phyloP scores from a whole-genome alignment of 2,113 vertebrate genomes.

The Cranoglanis bouderius region DNA sequence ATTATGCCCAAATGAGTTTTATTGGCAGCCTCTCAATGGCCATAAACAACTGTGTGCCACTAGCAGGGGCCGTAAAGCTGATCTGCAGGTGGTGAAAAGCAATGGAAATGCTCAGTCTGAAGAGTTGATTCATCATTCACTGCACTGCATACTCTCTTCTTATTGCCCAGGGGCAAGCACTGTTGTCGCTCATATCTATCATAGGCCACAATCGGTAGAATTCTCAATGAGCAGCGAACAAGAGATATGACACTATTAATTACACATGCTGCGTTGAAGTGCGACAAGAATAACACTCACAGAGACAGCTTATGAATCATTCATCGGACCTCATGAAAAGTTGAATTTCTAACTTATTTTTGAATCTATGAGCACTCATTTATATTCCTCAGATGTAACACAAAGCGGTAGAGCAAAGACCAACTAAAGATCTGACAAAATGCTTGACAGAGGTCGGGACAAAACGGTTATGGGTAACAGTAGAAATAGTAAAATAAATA shows the following conservation, averaged over 20 bases:
- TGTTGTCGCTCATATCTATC: conserved; percentile 24
- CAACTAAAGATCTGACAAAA: neutral
- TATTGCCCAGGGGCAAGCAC: conserved; percentile 9
- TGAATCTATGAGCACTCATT: conserved; percentile 14
- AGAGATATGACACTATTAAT: conserved; percentile 51
- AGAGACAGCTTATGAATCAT: conserved; percentile 61
- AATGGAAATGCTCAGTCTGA: conserved; percentile 12
- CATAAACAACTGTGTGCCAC: conserved; percentile 46
- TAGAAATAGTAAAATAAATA: neutral
- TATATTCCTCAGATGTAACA: conserved; percentile 12
- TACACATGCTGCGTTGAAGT: conserved; percentile 52
- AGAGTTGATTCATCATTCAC: conserved; percentile 26
- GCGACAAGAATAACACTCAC: conserved; percentile 52
- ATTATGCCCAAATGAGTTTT: conserved; percentile 48
- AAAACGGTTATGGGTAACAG: neutral
- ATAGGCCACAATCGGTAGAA: conserved; percentile 35
- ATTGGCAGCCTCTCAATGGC: conserved; percentile 44
- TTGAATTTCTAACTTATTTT: conserved; percentile 43
- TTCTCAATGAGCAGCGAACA: conserved; percentile 41
- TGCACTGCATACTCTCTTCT: conserved; percentile 11
- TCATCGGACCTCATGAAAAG: conserved; percentile 57
- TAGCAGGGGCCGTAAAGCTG: conserved; percentile 37
- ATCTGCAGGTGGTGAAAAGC: conserved; percentile 18
- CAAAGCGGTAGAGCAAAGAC: neutral
- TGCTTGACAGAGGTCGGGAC: neutral